Evolutionary conservation across 2,888 invertebrate species (phyloP).

Genomic region (Pristionchus entomophagus): DNA sequence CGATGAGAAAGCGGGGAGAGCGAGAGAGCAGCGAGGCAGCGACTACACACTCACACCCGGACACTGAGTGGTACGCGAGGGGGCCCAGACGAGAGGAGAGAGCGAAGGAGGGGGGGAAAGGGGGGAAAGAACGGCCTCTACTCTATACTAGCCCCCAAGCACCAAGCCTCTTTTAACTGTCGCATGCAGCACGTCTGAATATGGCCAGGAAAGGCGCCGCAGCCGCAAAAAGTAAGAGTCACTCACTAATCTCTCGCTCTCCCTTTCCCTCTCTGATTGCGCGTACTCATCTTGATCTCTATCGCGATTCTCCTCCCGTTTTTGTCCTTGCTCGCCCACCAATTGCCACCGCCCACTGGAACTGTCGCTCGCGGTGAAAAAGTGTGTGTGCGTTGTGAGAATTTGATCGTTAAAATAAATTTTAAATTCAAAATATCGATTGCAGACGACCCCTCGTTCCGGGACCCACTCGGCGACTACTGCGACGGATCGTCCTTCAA

Average conservation of each 20-base stretch:
- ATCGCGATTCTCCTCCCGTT: not conserved
- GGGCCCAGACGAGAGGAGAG: constrained; percentile 42
- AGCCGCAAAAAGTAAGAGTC: not conserved
- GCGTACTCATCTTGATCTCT: not conserved
- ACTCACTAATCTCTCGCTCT: too few species aligned
- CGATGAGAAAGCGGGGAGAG: not conserved
- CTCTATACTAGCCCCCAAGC: constrained; percentile 18
- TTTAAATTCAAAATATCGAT: too few species aligned
- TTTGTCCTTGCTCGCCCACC: not conserved
- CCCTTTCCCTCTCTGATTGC: not conserved
- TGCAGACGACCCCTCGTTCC: constrained; percentile 69
- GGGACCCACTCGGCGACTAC: constrained; percentile 70
- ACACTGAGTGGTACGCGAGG: constrained; percentile 32
- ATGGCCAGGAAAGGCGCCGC: not conserved
- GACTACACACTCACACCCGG: not conserved
- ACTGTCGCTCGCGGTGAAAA: constrained; percentile 19
- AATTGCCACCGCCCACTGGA: constrained; percentile 26
- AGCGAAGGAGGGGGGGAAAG: not conserved
- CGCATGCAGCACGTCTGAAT: not conserved
- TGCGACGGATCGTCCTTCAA: constrained; percentile 72
- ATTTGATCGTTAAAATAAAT: too few species aligned
- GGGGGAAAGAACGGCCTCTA: constrained; percentile 1
- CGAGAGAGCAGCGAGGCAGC: not conserved
- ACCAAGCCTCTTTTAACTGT: not conserved
- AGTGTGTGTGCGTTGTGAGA: not conserved